Evolutionary conservation across 2,797 vertebrate species (phyloP), one percentile per base, ranked within the genome.

Genomic region (Pseudochromis fuscus): DNA sequence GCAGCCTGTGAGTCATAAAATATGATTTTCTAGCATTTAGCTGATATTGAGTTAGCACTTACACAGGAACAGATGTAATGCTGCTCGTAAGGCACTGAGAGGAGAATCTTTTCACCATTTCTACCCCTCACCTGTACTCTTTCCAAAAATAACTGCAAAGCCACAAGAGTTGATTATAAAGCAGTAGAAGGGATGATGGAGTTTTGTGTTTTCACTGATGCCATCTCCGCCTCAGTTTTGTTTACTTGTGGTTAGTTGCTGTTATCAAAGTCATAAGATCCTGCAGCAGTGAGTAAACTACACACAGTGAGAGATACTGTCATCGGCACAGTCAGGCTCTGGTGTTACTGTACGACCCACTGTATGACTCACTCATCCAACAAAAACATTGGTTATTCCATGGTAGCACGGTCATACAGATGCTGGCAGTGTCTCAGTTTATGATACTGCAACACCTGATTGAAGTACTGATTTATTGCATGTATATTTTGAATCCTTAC

Each of bases 1-100:
- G 60, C 40, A 72, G 53, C 28, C 25, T 63, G 58, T 83, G 66
- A 79, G 56, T 80, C 75, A 76, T 66, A 58, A 38, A 72, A 42
- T 44, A 46, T 65, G 57, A 63, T 72, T 75, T 69, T 67, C 37
- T 48, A 27, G 21, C 63, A 25, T 58, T 66, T 45, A n/a, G 45
- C 58, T 49, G 50, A 33, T 63, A 59, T 45, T 1, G 3, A 59
- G 51, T 24, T 51, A 78, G 16, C 55, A 40, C 55, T 27, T 61
- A 65, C 30, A 53, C 44, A 55, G 31, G 16, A 64, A 67, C 59
- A 71, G 64, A 77, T 40, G 38, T 48, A 23, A 33, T 53, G 11
- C 30, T 56, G 10, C 30, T 57, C 42, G 45, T 23, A 57, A 75
- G 40, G 48, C 48, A 48, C 57, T 16, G 48, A 52, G 21, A 4